Evolutionary conservation across 2,797 vertebrate species (phyloP).

Genomic region (Ceryle rudis): DNA sequence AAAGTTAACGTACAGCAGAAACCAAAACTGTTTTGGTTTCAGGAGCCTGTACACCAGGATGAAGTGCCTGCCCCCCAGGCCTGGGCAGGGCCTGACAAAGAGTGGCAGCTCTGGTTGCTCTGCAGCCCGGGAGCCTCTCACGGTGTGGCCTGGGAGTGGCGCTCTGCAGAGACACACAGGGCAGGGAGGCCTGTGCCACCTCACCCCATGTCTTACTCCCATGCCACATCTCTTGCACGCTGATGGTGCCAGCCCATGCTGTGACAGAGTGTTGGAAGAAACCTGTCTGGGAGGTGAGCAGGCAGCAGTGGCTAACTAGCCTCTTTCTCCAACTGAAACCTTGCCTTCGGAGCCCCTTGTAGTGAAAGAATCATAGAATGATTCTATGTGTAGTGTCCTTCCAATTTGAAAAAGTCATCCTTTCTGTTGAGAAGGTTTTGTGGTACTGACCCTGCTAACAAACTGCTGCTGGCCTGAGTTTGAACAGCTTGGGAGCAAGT

Average conservation of each 20-base stretch:
- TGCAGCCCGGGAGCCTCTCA: too few species aligned
- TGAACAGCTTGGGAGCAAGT: rapidly evolving
- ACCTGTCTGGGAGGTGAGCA: not conserved
- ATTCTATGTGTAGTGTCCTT: not conserved
- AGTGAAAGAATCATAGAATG: too few species aligned
- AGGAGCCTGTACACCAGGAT: too few species aligned
- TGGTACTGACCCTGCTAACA: not conserved
- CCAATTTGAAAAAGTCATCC: not conserved
- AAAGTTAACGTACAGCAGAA: too few species aligned
- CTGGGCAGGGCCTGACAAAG: too few species aligned
- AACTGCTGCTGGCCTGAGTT: not conserved
- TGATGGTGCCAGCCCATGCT: rapidly evolving
- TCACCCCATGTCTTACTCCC: not conserved
- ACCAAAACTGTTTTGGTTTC: too few species aligned
- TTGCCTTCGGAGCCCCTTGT: not conserved
- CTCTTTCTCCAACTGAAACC: not conserved
- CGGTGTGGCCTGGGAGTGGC: too few species aligned
- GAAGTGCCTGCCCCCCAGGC: too few species aligned
- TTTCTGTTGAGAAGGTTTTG: not conserved
- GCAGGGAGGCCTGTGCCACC: too few species aligned
- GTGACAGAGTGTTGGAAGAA: not conserved
- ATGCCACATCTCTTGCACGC: rapidly evolving
- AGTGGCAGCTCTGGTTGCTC: too few species aligned
- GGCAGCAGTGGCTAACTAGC: not conserved
- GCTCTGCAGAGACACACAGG: too few species aligned